phyloP scores from a whole-genome alignment of 2,888 invertebrate species.

The Phaonia tiefii region DNA sequence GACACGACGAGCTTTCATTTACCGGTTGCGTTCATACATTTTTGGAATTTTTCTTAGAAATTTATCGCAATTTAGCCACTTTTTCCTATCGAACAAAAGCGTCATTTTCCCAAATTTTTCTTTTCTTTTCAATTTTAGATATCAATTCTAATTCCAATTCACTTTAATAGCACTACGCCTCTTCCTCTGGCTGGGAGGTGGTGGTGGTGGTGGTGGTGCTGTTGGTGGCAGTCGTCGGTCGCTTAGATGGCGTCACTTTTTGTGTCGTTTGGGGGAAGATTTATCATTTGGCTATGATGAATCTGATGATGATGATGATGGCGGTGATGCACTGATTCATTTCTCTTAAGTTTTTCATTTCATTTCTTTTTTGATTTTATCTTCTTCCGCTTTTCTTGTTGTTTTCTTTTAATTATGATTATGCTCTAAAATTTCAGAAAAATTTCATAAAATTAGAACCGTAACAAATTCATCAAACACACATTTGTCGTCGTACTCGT shows the following conservation, averaged over 20 bases:
- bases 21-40: conserved; percentile 66
- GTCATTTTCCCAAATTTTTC: conserved; percentile 58
- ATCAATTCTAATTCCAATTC: conserved; percentile 7
- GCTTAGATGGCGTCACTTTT: background rate
- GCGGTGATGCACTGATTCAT: conserved; percentile 31
- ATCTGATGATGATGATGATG: no score
- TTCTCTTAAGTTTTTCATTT: background rate
- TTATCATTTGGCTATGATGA: conserved; percentile 5
- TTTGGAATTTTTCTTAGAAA: conserved; percentile 65
- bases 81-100: conserved; percentile 57
- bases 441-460: conserved; percentile 34
- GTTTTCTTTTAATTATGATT: conserved; percentile 13
- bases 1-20: conserved; percentile 46
- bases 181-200: background rate
- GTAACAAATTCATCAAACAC: conserved; percentile 29
- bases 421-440: conserved; percentile 16
- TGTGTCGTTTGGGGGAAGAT: background rate
- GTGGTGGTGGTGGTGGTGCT: background rate
- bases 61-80: conserved; percentile 63
- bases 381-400: conserved; percentile 15
- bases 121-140: background rate
- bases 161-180: background rate
- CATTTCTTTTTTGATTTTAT: conserved; percentile 34
- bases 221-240: background rate
- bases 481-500: background rate